Base-by-base conservation (phyloP, 2,113 vertebrate species). In the Percina caprodes region DNA sequence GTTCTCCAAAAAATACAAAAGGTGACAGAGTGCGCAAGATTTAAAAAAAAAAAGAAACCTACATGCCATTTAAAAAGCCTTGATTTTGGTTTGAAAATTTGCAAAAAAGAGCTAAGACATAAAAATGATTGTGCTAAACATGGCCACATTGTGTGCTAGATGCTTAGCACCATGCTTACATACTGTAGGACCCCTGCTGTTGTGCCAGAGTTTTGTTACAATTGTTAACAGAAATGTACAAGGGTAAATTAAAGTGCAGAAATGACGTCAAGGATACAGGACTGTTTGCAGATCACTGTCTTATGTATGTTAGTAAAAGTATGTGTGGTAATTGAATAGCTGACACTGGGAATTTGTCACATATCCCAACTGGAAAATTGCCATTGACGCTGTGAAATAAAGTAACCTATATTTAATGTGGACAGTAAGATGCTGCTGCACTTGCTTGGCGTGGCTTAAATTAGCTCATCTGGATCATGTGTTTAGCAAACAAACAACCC, bases 1-100 rank as follows among this genome's bases (percentile, higher is more conserved):
- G 61, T 48, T 74, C 35, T 74, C 16, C 18, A 35, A 23, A 76
- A 80, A 70, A 66, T 23, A 72, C 55, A 65, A 77, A 79, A 71
- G n/a, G 60, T n/a, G 21, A 58, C 19, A 10, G 23, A 67, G 26
- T 35, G 46, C 70, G 42, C 3, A 62, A 82, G 54, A 71, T n/a
- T 9, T 3, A 54, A 19, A 75, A 26, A 71, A 21, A 39, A 54
- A 35, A 75, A 21, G 30, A 54, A 67, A 58, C 3, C 21, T 13
- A 45, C 54, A 79, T 58, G 23, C 56, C 69, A 24, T 45, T 10
- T 56, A 15, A 72, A 71, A 80, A 14, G 51, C 60, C 63, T 58
- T 76, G 82, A 79, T 55, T 84, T 65, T 69, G 30, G 54, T 62
- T 73, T 55, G 12, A 79, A 71, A 10, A 10, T 39, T 39, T 39